Percentiles rank a stretch among this genome's conserved stretches.
phyloP scores from a whole-genome alignment of 1,140 invertebrate genomes.

The Cydia fagiglandana region DNA sequence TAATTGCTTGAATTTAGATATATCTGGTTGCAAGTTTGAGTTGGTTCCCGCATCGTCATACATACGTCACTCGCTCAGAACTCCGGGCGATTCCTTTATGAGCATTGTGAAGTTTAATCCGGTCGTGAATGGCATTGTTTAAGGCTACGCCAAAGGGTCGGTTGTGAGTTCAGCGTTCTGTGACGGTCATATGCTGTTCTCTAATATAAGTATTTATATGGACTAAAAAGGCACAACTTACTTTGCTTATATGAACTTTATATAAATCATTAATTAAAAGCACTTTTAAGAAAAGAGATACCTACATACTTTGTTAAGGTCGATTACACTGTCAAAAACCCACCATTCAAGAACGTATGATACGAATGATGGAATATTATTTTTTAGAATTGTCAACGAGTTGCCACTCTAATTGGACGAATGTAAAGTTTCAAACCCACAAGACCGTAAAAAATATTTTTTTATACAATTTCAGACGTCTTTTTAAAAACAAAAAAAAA shows the following conservation, averaged over 20 bases:
- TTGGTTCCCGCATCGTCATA: conserved; percentile 46
- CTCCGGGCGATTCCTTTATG: conserved; percentile 66
- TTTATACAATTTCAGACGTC: too few species aligned
- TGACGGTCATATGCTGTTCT: neutral
- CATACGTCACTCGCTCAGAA: conserved; percentile 56
- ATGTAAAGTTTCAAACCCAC: too few species aligned
- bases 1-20: conserved; percentile 36
- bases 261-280: too few species aligned
- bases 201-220: neutral
- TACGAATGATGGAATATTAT: too few species aligned
- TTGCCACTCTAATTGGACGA: too few species aligned
- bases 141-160: conserved; percentile 49
- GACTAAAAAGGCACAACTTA: neutral
- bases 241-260: too few species aligned
- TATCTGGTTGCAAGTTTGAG: conserved; percentile 32
- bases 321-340: too few species aligned
- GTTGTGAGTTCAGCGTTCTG: conserved; percentile 10
- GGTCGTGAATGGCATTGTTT: conserved; percentile 68
- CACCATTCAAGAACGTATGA: too few species aligned
- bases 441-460: too few species aligned
- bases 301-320: too few species aligned
- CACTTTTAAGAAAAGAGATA: too few species aligned
- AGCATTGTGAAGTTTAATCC: conserved; percentile 70
- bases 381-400: too few species aligned
- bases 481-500: neutral